These are phyloP conservation scores for Emberiza fucata DNA, from an alignment of 2,113 vertebrate genomes.

Conservation along the genomic window DNA sequence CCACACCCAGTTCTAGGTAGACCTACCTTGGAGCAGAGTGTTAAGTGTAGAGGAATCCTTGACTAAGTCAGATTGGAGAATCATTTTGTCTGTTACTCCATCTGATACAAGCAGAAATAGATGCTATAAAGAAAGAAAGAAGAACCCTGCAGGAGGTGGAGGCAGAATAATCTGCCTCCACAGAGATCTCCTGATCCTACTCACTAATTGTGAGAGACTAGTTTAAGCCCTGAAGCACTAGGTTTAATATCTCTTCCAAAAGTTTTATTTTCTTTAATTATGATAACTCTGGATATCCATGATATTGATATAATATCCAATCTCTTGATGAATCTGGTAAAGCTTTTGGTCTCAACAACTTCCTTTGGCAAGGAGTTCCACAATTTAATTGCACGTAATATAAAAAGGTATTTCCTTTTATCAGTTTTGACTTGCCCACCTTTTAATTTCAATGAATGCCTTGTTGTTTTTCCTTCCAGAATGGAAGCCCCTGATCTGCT, in stretches of 20 bases:
- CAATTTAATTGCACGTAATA: conserved; percentile 54
- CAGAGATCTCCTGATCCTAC: conserved; percentile 21
- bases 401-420: conserved; percentile 63
- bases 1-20: not conserved
- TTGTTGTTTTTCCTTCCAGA: conserved; percentile 27
- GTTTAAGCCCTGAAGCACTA: conserved; percentile 16
- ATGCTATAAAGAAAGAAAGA: not conserved
- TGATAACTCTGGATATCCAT: conserved; percentile 35
- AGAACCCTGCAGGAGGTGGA: conserved; percentile 5
- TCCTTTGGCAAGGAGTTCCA: conserved; percentile 46
- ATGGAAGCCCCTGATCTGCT: conserved; percentile 5
- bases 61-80: not conserved
- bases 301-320: conserved; percentile 57
- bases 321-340: conserved; percentile 45
- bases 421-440: conserved; percentile 58
- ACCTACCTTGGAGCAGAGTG: not conserved
- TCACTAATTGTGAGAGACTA: conserved; percentile 49
- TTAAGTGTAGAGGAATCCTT: not conserved
- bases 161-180: not conserved
- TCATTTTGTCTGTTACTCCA: not conserved
- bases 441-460: conserved; percentile 32
- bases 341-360: conserved; percentile 50
- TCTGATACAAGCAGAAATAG: not conserved
- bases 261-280: conserved; percentile 64
- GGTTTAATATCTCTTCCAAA: conserved; percentile 30